Evolutionary conservation across 2,888 invertebrate species (phyloP).

Genomic region (Macrosiphum euphorbiae): DNA sequence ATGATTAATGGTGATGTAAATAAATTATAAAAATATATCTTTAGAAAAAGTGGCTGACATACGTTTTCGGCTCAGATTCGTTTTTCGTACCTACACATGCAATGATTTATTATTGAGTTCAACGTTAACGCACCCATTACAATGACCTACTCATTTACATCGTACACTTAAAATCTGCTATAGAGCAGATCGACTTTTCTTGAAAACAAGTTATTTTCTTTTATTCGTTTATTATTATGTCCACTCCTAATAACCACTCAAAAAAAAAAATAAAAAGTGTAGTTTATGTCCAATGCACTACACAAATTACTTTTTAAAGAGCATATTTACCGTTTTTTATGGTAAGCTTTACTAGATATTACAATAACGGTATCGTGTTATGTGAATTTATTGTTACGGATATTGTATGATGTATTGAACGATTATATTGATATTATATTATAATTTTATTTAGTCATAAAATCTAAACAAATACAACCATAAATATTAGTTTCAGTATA

Average conservation of each 20-base stretch:
- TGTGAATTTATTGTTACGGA: too few relatives aligned
- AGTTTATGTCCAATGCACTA: background rate
- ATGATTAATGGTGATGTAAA: background rate
- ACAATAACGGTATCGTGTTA: background rate
- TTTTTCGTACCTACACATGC: background rate
- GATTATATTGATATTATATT: background rate
- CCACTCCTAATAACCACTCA: background rate
- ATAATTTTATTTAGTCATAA: background rate
- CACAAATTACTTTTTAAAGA: background rate
- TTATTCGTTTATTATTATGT: background rate
- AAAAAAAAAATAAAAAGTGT: background rate
- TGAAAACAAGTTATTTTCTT: background rate
- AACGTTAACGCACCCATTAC: background rate
- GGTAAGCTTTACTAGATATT: background rate
- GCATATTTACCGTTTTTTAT: background rate
- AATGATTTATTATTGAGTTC: background rate
- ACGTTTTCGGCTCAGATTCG: background rate
- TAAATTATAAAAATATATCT: background rate
- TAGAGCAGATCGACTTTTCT: background rate
- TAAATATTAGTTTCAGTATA: background rate
- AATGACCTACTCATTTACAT: background rate
- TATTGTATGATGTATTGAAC: background rate
- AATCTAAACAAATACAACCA: background rate
- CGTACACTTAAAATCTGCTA: background rate
- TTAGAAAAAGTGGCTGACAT: background rate